Conservation (phyloP, 2,797 vertebrate species). For the Schizopygopsis pylzovi region DNA sequence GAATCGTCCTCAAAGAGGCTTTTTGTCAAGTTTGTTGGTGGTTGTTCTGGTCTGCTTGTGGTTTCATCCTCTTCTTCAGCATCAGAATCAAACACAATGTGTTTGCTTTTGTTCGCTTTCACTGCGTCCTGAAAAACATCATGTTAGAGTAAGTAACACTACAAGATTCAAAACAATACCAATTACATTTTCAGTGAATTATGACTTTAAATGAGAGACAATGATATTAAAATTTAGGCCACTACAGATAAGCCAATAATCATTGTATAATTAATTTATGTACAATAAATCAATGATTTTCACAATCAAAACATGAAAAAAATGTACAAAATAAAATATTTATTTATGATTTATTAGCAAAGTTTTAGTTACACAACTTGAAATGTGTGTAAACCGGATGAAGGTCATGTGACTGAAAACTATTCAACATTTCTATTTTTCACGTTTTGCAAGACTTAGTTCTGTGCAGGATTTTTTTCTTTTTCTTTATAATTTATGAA, state of each 20-base stretch:
- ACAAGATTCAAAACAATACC: neutral
- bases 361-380: neutral
- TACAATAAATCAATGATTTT: neutral
- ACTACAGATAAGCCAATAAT: neutral
- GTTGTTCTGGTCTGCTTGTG: neutral
- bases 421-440: neutral
- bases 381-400: neutral
- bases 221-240: neutral
- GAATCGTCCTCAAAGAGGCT: conserved; percentile 60
- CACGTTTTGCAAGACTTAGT: neutral
- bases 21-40: conserved; percentile 45
- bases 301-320: neutral
- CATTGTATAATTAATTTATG: neutral
- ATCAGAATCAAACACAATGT: conserved; percentile 88
- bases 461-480: neutral
- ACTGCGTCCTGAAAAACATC: conserved; percentile 75
- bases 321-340: neutral
- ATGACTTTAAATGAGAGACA: neutral
- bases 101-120: conserved; percentile 77
- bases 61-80: conserved; percentile 72
- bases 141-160: neutral
- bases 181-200: neutral
- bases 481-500: neutral
- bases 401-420: neutral
- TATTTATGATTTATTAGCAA: neutral